Evolutionary conservation across 1,140 invertebrate species (phyloP), one percentile per base, ranked within the genome.

Genomic region (Drosophila punjabiensis): DNA sequence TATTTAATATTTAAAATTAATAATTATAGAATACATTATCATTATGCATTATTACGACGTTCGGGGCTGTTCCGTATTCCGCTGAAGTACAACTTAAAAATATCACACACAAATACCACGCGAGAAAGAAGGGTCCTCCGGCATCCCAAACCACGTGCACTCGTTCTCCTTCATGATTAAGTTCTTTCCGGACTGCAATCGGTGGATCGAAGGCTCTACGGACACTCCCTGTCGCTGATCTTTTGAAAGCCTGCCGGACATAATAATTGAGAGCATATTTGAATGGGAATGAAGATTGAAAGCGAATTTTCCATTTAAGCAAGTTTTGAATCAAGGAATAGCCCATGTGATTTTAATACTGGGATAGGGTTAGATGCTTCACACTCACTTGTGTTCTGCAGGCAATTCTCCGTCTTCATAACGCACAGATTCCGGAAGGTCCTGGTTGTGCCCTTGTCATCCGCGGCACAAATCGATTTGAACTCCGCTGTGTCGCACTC

Each of bases 61-160:
- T 82, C 55, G 69, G 66, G 77, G 65, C 74, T 66, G 85, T 82
- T 73, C 74, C 75, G 73, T 85, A 82, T 88, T 88, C 79, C 90
- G 75, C 73, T 78, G 80, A 76, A 92, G 86, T 78, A 92, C 82
- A 92, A 79, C 90, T 92, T 90, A 92, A 92, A 89, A 92, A 92
- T 92, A 92, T 92, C 90, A 92, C 90, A 92, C 89, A 92, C 88
- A 84, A 84, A 83, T 91, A 91, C 83, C 81, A 91, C 83, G 87
- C 75, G 82, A 91, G 66, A 87, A 71, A 79, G 48, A 59, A 55
- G 48, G 35, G 41, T 59, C 75, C 74, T 79, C 66, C 65, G 61
- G 66, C 53, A 58, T 47, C 37, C 50, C 63, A 53, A 70, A 35
- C 67, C 37, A 65, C 67, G 33, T 45, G 37, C 30, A 53, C 67